Evolutionary conservation across 2,888 invertebrate genomes (phyloP).

Genomic region (Alloplasta piceator): DNA sequence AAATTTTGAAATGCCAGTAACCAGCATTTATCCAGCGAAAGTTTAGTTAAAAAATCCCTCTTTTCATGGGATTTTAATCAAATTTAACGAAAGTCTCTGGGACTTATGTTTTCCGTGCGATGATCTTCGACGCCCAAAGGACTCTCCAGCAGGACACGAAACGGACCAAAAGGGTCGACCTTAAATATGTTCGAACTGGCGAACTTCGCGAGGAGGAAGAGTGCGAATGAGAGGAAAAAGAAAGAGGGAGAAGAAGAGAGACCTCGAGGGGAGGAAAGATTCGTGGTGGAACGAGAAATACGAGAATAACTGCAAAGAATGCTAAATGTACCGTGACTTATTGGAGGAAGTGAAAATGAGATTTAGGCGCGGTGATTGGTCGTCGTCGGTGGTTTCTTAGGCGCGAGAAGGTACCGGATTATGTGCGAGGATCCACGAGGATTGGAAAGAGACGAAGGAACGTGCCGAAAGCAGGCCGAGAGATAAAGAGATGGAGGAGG

Average conservation of each 20-base stretch:
- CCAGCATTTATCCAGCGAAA: too few species aligned
- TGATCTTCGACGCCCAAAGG: background rate
- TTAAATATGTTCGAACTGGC: slow-evolving; percentile 45
- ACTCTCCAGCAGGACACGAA: slow-evolving; percentile 28
- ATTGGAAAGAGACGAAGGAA: slow-evolving; percentile 30
- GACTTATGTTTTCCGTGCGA: too few species aligned
- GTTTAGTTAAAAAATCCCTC: too few species aligned
- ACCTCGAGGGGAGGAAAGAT: slow-evolving; percentile 22
- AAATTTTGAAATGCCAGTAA: too few species aligned
- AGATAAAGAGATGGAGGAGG: slow-evolving; percentile 59
- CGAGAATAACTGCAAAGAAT: slow-evolving; percentile 79
- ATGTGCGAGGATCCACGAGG: slow-evolving; percentile 11
- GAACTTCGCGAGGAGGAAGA: slow-evolving; percentile 35
- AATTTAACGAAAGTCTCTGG: too few species aligned
- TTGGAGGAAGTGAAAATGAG: slow-evolving; percentile 72
- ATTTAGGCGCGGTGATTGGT: slow-evolving; percentile 60
- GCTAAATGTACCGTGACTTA: slow-evolving; percentile 81
- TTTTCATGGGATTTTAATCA: too few species aligned
- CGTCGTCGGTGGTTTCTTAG: slow-evolving; percentile 6
- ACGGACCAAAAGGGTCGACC: slow-evolving; percentile 3
- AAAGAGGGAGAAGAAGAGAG: slow-evolving; percentile 48
- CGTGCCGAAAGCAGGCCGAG: slow-evolving; percentile 39
- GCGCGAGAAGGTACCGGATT: slow-evolving; percentile 6
- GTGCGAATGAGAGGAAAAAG: slow-evolving; percentile 62
- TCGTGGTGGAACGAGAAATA: slow-evolving; percentile 71